A percentile compares a stretch with the other conserved stretches of the same genome.
Evolutionary conservation across 2,797 vertebrate genomes (phyloP).

Genomic region (Sebastes vulpes): DNA sequence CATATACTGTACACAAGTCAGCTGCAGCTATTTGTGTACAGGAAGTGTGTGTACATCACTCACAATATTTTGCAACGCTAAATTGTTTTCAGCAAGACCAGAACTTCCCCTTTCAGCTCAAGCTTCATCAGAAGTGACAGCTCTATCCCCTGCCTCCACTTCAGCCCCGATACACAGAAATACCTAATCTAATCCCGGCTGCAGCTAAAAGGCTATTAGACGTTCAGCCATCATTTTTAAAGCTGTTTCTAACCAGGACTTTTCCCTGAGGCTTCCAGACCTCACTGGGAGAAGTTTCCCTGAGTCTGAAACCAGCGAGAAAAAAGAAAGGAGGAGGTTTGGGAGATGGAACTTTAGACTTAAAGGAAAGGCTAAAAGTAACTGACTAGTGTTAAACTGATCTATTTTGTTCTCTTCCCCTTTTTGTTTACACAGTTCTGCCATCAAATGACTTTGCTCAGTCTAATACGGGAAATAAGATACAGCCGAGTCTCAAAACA

Average conservation of each 20-base stretch:
- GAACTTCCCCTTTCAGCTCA: conserved; percentile 28
- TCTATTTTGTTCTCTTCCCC: neutral
- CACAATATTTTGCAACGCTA: conserved; percentile 1
- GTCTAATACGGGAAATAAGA: no score
- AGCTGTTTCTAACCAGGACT: conserved; percentile 34
- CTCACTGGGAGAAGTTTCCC: conserved; percentile 8
- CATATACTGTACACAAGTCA: neutral
- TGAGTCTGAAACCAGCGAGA: conserved; percentile 7
- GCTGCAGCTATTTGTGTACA: neutral
- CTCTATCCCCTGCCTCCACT: conserved; percentile 31
- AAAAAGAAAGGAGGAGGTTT: neutral
- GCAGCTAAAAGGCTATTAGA: conserved; percentile 66
- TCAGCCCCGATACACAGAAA: conserved; percentile 36
- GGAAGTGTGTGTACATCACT: neutral
- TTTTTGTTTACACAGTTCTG: neutral
- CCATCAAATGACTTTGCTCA: neutral
- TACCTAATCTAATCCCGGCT: conserved; percentile 57
- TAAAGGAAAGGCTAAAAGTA: neutral
- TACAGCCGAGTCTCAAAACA: neutral
- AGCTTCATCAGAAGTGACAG: conserved; percentile 54
- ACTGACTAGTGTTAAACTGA: neutral
- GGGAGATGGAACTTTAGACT: neutral
- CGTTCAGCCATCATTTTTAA: conserved; percentile 44
- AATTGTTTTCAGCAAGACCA: conserved; percentile 18
- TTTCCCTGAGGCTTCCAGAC: conserved; percentile 32